Base-by-base conservation (phyloP, 2,888 invertebrate genomes). In the Dione juno region DNA sequence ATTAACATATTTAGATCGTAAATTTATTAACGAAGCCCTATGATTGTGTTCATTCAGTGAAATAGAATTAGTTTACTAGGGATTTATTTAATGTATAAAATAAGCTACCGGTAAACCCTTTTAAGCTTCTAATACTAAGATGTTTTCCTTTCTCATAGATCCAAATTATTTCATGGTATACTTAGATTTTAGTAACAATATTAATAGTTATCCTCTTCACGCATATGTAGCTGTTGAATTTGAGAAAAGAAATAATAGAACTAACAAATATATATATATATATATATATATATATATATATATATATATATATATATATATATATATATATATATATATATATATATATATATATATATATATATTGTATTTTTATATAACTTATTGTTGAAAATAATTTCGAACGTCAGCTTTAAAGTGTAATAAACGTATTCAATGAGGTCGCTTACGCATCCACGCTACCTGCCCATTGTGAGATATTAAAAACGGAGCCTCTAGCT, bases 401-500 rank as follows among this genome's bases (percentile, higher is more conserved):
- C 37, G n/a, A 40, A 9, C 10, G 37, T 50, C 37, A 8, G 37
- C 35, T 11, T 16, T 48, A 48, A 37, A 37, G 50, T 64, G 50
- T 50, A 40, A 53, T 57, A 68, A 68, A 63, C 16, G 28, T 58
- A 50, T 57, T 53, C 65, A 59, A 43, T 16, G 43, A 19, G 54
- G 43, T 48, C 35, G 45, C n/a, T 66, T 53, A 16, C 57, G 64
- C 71, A 35, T 53, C 61, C 64, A 52, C 63, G 6, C 35, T 50
- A 67, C 58, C 64, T 58, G 58, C 19, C 67, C 35, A 58, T 81
- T 84, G 84, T 88, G 87, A 89, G 88, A 89, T 89, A 89, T 89
- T 89, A 89, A 89, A 89, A 89, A 89, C 87, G 86, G 83, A 82
- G 84, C 88, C 84, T 80, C 73, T 74, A 82, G 87, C 88, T 80